These are phyloP conservation scores for Eristalis arbustorum DNA, from an alignment of 2,888 invertebrate species.

Conservation along the genomic window DNA sequence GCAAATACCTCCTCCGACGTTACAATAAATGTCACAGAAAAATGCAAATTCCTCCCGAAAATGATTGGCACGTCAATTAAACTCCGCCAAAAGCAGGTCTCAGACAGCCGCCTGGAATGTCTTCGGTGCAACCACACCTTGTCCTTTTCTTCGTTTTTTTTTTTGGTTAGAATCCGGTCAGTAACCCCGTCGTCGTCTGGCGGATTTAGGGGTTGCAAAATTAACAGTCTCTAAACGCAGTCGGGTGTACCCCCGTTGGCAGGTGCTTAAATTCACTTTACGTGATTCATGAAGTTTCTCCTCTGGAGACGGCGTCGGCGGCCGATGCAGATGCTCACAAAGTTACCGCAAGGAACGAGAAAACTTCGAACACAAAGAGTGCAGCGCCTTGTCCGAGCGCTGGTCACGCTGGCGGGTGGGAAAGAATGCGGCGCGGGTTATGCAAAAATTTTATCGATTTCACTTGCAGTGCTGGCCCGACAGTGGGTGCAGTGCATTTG, in stretches of 20 bases:
- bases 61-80: slow-evolving; percentile 68
- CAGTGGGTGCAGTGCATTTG: slow-evolving; percentile 36
- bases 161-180: slow-evolving; percentile 41
- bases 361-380: not conserved
- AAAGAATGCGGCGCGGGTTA: not conserved
- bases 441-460: slow-evolving; percentile 52
- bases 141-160: no score
- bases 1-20: not conserved
- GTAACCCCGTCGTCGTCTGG: slow-evolving; percentile 17
- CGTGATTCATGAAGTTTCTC: slow-evolving; percentile 58
- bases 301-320: not conserved
- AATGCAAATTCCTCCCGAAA: slow-evolving; percentile 43
- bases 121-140: slow-evolving; percentile 59
- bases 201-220: slow-evolving; percentile 52
- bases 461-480: not conserved
- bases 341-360: not conserved
- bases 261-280: slow-evolving; percentile 66
- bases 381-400: not conserved
- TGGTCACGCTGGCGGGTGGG: not conserved
- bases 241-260: slow-evolving; percentile 13
- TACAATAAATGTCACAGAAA: slow-evolving; percentile 61
- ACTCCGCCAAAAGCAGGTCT: slow-evolving; percentile 18
- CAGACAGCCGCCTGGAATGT: no score
- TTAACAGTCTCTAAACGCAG: slow-evolving; percentile 27
- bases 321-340: slow-evolving; percentile 39